These are phyloP conservation scores for Albula goreensis DNA, from an alignment of 2,113 vertebrate species.

Conservation along the genomic window DNA sequence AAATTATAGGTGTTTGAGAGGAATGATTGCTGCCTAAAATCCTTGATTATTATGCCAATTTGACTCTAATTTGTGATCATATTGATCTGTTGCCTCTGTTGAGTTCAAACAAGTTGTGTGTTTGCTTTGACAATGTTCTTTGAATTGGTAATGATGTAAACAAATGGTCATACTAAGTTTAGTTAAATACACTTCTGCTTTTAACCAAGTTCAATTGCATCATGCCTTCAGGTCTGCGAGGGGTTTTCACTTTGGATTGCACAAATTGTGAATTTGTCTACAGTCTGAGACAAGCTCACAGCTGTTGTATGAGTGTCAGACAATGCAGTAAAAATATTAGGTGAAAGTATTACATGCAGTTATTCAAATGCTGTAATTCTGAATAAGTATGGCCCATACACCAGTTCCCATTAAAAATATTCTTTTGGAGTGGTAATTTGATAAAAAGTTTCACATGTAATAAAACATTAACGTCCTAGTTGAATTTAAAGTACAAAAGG, in stretches of 20 bases:
- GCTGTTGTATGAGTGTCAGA: no score
- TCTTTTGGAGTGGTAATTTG: constrained; percentile 36
- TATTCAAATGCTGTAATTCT: background rate
- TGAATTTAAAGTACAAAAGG: constrained; percentile 13
- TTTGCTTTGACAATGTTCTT: background rate
- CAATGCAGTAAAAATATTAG: no score
- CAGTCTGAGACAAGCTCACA: no score
- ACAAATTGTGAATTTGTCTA: no score
- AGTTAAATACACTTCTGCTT: background rate
- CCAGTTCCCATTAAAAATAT: background rate
- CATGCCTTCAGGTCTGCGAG: no score
- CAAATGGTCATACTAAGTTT: background rate
- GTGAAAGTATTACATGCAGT: no score
- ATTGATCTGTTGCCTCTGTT: background rate
- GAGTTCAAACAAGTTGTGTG: background rate
- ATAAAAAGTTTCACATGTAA: constrained; percentile 55
- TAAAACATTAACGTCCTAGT: background rate
- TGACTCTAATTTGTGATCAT: background rate
- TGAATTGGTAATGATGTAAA: background rate
- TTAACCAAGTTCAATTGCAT: background rate
- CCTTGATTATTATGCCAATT: background rate
- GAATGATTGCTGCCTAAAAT: background rate
- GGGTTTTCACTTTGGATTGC: no score
- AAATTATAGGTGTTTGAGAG: constrained; percentile 8
- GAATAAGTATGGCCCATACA: background rate